Base-by-base conservation (phyloP, 2,888 invertebrate species). In the Sclerodermus sp. region DNA sequence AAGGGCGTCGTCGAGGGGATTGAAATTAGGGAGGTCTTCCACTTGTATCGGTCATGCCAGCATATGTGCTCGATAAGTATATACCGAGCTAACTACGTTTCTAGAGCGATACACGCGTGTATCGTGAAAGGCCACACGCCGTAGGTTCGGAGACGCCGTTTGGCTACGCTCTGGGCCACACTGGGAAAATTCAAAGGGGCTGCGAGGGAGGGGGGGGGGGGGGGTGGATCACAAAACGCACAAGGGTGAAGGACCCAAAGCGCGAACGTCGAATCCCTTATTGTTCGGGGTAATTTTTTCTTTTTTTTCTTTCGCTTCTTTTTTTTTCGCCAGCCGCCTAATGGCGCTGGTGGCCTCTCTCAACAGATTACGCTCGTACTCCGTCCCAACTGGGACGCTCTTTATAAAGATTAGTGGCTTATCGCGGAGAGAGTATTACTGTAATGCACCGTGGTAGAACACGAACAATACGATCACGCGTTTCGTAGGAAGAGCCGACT, bases 1-100 rank as follows among this genome's bases (percentile, higher is more conserved):
- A 40, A 45, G 8, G 8, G n/a, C n/a, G n/a, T n/a, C n/a, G n/a
- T n/a, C n/a, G n/a, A n/a, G n/a, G n/a, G n/a, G n/a, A n/a, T n/a
- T n/a, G n/a, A n/a, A n/a, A n/a, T n/a, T n/a, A n/a, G n/a, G n/a
- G n/a, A n/a, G n/a, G n/a, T n/a, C n/a, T n/a, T n/a, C n/a, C n/a
- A n/a, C n/a, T n/a, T n/a, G n/a, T n/a, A n/a, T 75, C 74, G 69
- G 73, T 74, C 73, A 74, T 68, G 67, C 68, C 63, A 68, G 73
- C 76, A 76, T 76, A 76, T 76, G 60, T 47, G 55, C 40, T 30
- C 30, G 30, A 10, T n/a, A n/a, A n/a, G n/a, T n/a, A n/a, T n/a
- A n/a, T n/a, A n/a, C n/a, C n/a, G n/a, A n/a, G n/a, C n/a, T n/a
- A n/a, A n/a, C n/a, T n/a, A n/a, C n/a, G n/a, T n/a, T n/a, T n/a